Evolutionary conservation across 2,888 invertebrate genomes (phyloP).

Genomic region (Caenorhabditis wallacei): DNA sequence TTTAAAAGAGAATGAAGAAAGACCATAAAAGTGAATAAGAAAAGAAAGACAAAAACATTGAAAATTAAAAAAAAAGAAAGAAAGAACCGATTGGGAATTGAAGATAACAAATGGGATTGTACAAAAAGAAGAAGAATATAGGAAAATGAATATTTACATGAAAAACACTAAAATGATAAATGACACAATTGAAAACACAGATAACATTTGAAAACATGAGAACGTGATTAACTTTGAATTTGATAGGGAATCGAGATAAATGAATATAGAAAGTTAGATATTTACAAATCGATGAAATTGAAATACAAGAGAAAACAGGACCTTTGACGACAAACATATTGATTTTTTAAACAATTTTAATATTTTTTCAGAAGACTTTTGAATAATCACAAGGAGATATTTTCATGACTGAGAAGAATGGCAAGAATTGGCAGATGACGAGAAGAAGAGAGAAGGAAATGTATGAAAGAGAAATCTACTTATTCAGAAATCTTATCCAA

Average conservation of each 20-base stretch:
- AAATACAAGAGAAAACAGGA: no score
- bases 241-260: no score
- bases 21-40: background rate
- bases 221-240: no score
- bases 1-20: background rate
- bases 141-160: background rate
- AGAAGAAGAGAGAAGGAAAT: no score
- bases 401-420: no score
- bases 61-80: background rate
- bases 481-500: background rate
- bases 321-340: no score
- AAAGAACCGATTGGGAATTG: conserved; percentile 4
- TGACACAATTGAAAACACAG: background rate
- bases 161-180: background rate
- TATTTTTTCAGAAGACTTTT: no score
- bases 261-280: no score
- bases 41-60: background rate
- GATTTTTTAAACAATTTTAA: no score
- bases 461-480: background rate
- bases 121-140: background rate
- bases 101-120: background rate
- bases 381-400: no score
- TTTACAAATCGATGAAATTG: no score
- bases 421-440: no score
- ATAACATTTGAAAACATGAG: background rate